Evolutionary conservation across 2,113 vertebrate species (phyloP), one percentile per base, ranked within the genome.

Genomic region (Hemicordylus capensis): DNA sequence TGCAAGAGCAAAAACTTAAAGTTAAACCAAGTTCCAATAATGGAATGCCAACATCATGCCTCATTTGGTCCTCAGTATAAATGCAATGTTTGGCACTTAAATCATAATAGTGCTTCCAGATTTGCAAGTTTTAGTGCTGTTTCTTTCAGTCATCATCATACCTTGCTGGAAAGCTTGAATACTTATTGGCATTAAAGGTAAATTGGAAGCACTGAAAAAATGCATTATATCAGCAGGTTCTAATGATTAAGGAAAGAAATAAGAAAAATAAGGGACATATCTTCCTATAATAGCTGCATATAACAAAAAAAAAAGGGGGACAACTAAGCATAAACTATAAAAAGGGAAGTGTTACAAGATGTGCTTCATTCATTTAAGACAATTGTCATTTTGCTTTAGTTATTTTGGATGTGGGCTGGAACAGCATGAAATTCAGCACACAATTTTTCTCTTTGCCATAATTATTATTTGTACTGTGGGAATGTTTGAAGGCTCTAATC

Each of bases 391-490:
- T 81, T 56, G 31, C 22, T 70, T 81, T 56, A 56, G 66, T 81
- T 56, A 70, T 70, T 70, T 56, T 69, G 34, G 48, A 70, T 67
- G 11, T 51, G 63, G 63, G 31, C 37, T 66, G 61, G 78, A 67
- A 67, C 31, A 67, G 44, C 63, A 34, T 70, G 34, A 20, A 81
- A 70, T 81, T 70, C 79, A 81, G 42, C 44, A 42, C 48, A 69
- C 48, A 69, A 26, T 70, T 54, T 69, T 69, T 5, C 66, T 7
- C 34, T 70, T 54, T 48, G 56, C 48, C 48, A 69, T 70, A 58
- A 69, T 81, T 81, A 81, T 81, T 69, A 81, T 81, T 81, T 70
- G 51, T 81, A 56, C 48, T 81, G 34, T 39, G 34, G 51, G 80
- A 56, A 81, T 39, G 61, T 70, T 70, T 81, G 66, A 70, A 81